Percentiles rank a stretch among this genome's conserved stretches.
These are phyloP conservation scores for Clinocottus analis DNA, from an alignment of 2,113 vertebrate genomes.

Conservation along the genomic window DNA sequence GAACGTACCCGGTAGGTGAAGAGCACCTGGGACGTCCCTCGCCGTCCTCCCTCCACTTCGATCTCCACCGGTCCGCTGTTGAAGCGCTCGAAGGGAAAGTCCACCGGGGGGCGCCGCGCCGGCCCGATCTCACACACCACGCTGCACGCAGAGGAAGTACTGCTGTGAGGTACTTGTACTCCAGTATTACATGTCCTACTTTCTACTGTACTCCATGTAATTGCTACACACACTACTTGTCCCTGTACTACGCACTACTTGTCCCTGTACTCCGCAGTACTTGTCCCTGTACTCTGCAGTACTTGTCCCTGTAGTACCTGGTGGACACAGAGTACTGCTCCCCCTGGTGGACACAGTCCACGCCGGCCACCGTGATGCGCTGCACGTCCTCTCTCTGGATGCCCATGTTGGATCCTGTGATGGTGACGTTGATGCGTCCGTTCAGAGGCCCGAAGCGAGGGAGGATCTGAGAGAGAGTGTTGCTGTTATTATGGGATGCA, in stretches of 20 bases:
- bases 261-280: no score
- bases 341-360: conserved; percentile 85
- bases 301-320: conserved; percentile 77
- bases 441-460: conserved; percentile 89
- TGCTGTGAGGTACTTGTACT: not conserved
- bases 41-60: conserved; percentile 68
- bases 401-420: conserved; percentile 95
- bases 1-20: conserved; percentile 85
- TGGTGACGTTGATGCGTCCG: conserved; percentile 90
- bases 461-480: conserved; percentile 84
- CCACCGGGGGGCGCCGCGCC: conserved; percentile 11
- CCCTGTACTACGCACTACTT: no score
- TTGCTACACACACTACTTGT: no score
- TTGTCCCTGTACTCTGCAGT: no score
- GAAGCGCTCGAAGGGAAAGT: conserved; percentile 42
- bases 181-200: no score
- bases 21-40: conserved; percentile 53
- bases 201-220: no score
- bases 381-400: conserved; percentile 87
- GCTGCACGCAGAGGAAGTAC: conserved; percentile 67
- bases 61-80: conserved; percentile 66
- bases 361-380: conserved; percentile 86
- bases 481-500: no score
- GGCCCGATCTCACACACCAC: conserved; percentile 83
- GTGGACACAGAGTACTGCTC: conserved; percentile 93